Evolutionary conservation across 23 tunicate genomes (phyloP).

Genomic region (Pegea sp.): DNA sequence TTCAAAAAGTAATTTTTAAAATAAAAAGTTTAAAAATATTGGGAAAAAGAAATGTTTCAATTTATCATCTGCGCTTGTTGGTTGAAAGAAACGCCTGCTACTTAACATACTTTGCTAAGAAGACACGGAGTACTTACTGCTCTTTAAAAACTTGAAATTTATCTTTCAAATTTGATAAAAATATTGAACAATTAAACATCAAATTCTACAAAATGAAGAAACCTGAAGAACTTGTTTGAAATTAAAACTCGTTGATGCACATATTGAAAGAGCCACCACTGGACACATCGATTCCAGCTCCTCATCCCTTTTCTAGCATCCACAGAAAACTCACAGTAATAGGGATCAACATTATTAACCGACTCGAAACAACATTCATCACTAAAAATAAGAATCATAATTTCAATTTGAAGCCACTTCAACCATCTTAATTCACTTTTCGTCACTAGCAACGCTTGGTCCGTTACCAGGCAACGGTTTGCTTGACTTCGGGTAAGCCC

Average conservation of each 20-base stretch:
- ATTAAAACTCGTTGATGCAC: slow-evolving; percentile 48
- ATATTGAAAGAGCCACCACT: slow-evolving; percentile 87
- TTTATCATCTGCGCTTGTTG: no score
- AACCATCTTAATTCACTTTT: no score
- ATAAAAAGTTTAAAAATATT: no score
- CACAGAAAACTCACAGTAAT: slow-evolving; percentile 42
- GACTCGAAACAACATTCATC: slow-evolving; percentile 41
- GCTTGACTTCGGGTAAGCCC: slow-evolving; percentile 31
- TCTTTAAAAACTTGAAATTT: no score
- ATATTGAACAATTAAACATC: background rate
- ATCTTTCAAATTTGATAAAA: slow-evolving; percentile 1
- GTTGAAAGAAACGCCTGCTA: no score
- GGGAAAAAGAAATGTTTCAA: no score
- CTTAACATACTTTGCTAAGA: no score
- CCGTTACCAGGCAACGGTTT: slow-evolving; percentile 55
- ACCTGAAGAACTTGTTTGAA: slow-evolving; percentile 19
- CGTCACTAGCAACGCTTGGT: slow-evolving; percentile 23
- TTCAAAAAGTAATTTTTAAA: no score
- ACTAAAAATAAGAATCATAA: no score
- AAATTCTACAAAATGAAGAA: slow-evolving; percentile 9
- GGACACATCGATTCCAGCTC: slow-evolving; percentile 79
- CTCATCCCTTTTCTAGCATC: slow-evolving; percentile 64
- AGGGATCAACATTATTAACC: slow-evolving; percentile 40
- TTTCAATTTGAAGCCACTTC: no score
- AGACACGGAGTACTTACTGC: no score